Evolutionary conservation across 2,113 vertebrate species (phyloP).

Genomic region (Dipodomys spectabilis): DNA sequence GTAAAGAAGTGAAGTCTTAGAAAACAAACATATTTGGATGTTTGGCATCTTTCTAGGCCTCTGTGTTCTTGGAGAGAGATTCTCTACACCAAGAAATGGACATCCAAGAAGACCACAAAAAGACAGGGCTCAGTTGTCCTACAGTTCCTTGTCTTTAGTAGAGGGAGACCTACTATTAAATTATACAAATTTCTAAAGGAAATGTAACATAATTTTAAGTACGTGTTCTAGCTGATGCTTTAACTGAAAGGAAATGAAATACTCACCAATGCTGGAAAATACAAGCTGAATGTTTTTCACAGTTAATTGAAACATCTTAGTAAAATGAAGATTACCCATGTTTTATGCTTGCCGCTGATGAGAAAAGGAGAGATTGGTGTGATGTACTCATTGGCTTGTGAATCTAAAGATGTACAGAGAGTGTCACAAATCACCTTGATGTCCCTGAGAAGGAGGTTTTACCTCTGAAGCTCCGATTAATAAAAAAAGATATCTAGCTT

Average conservation of each 20-base stretch:
- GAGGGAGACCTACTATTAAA: conserved; percentile 34
- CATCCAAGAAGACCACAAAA: neutral
- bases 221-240: conserved; percentile 42
- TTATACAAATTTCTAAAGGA: conserved; percentile 59
- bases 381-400: conserved; percentile 57
- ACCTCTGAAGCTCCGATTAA: conserved; percentile 60
- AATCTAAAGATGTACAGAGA: conserved; percentile 71
- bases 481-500: conserved; percentile 61
- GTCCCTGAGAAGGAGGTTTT: conserved; percentile 60
- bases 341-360: conserved; percentile 67
- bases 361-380: conserved; percentile 61
- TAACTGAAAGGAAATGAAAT: conserved; percentile 60
- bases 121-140: neutral
- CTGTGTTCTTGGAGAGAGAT: neutral
- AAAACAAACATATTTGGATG: neutral
- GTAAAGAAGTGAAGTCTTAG: conserved; percentile 16
- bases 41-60: neutral
- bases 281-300: conserved; percentile 61
- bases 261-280: conserved; percentile 26
- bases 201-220: conserved; percentile 60
- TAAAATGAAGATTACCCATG: conserved; percentile 51
- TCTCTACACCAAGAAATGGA: neutral
- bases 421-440: conserved; percentile 55
- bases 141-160: conserved; percentile 21
- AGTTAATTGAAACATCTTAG: conserved; percentile 74